Evolutionary conservation across 2,888 invertebrate species (phyloP).

Genomic region (Oeneis ivallda): DNA sequence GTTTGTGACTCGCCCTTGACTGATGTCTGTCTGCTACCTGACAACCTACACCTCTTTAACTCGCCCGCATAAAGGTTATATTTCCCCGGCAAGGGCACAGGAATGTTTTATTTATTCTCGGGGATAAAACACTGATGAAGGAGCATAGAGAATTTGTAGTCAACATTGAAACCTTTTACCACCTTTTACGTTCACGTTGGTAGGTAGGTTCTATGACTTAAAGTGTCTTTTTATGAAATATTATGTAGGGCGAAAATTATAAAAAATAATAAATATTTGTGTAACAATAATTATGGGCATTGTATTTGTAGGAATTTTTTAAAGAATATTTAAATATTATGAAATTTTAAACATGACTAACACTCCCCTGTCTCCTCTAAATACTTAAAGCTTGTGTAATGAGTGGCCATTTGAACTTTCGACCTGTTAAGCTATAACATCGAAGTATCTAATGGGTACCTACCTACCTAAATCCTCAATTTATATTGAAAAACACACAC

Average conservation of each 20-base stretch:
- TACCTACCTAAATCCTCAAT: too few species aligned
- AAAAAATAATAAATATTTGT: background rate
- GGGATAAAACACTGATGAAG: constrained; percentile 26
- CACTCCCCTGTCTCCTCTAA: too few species aligned
- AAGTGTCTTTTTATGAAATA: too few species aligned
- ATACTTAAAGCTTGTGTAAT: too few species aligned
- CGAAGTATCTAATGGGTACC: too few species aligned
- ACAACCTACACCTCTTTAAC: constrained; percentile 52
- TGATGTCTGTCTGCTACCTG: constrained; percentile 69
- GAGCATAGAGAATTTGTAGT: constrained; percentile 20
- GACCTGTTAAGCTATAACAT: too few species aligned
- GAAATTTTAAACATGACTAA: too few species aligned
- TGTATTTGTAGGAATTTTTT: background rate
- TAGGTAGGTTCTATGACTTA: background rate
- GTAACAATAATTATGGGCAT: background rate
- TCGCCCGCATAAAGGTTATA: constrained; percentile 46
- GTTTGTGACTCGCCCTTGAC: constrained; percentile 66
- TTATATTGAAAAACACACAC: too few species aligned
- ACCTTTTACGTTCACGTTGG: background rate
- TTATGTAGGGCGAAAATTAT: background rate
- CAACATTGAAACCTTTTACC: constrained; percentile 18
- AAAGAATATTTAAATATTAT: too few species aligned
- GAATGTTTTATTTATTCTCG: constrained; percentile 36
- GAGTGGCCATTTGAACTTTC: too few species aligned
- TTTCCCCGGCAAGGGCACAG: constrained; percentile 28